Conservation (phyloP, 2,797 vertebrate genomes). For the Scarus forsteni region DNA sequence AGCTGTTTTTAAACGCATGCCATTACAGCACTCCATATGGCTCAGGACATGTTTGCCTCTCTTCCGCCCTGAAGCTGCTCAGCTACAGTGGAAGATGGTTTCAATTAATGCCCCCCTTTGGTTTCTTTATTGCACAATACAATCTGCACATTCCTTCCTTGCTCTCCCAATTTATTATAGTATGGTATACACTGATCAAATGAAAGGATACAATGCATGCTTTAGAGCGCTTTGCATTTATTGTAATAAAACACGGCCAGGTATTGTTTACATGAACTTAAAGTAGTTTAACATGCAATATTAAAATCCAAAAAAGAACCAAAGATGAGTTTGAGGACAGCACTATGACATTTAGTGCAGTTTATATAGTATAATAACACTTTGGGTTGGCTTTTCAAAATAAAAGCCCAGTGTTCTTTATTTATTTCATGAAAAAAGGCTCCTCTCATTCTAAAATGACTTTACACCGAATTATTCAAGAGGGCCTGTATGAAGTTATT, state of each 20-base stretch:
- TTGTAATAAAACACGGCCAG: constrained; percentile 11
- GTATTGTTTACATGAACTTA: neutral
- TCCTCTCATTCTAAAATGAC: no score
- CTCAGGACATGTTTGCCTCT: constrained; percentile 70
- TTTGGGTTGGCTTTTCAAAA: no score
- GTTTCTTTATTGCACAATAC: constrained; percentile 78
- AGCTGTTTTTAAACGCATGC: constrained; percentile 69
- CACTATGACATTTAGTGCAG: no score
- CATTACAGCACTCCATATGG: constrained; percentile 76
- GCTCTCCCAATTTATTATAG: constrained; percentile 67
- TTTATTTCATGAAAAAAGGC: no score
- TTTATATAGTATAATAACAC: no score
- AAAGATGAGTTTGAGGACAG: no score
- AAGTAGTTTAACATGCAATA: neutral
- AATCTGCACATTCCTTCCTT: constrained; percentile 71
- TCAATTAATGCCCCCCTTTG: constrained; percentile 81
- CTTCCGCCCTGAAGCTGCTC: constrained; percentile 59
- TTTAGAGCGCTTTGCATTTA: constrained; percentile 20
- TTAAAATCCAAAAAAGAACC: neutral
- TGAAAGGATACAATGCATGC: constrained; percentile 34
- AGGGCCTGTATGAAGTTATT: no score
- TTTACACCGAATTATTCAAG: no score
- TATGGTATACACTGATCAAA: constrained; percentile 50
- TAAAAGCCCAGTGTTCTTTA: no score
- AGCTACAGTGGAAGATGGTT: constrained; percentile 78